Percentiles rank a stretch among this genome's conserved stretches.
Conservation (phyloP, 2,888 invertebrate species). For the Temnothorax ravouxi region DNA sequence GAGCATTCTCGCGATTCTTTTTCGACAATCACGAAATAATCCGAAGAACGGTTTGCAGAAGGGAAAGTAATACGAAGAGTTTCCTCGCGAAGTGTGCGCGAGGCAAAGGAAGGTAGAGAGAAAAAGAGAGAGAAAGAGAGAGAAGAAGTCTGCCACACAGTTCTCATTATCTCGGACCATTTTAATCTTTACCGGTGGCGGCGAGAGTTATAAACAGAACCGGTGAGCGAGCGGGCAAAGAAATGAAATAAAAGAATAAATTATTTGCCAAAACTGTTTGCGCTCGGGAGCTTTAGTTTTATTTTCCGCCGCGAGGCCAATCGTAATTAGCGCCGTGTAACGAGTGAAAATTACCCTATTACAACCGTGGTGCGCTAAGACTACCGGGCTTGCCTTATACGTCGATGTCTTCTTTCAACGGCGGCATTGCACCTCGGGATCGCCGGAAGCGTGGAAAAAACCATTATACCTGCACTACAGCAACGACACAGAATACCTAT, state of each 20-base stretch:
- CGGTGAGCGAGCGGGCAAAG: conserved; percentile 67
- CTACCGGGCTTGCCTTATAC: conserved; percentile 26
- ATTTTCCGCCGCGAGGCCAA: conserved; percentile 45
- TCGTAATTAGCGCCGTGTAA: conserved; percentile 69
- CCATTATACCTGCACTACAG: not conserved
- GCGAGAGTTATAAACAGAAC: conserved; percentile 77
- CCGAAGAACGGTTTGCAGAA: conserved; percentile 40
- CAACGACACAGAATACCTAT: conserved; percentile 6
- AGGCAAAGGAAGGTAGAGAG: conserved; percentile 13
- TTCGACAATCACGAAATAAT: conserved; percentile 61
- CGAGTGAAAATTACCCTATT: conserved; percentile 58
- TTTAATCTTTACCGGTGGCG: conserved; percentile 81
- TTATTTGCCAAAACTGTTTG: conserved; percentile 74
- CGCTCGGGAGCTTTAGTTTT: conserved; percentile 65
- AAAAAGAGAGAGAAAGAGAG: conserved; percentile 54
- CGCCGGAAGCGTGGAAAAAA: not conserved
- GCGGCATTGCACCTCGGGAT: not conserved
- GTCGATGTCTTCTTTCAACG: conserved; percentile 11
- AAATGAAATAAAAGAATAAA: conserved; percentile 81
- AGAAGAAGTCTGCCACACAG: conserved; percentile 72
- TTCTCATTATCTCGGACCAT: conserved; percentile 81
- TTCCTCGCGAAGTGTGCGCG: conserved; percentile 30
- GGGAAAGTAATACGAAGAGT: conserved; percentile 68
- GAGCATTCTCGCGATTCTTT: conserved; percentile 26
- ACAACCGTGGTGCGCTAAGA: conserved; percentile 52